A percentile compares a stretch with the other conserved stretches of the same genome.
phyloP scores from a whole-genome alignment of 2,113 vertebrate genomes.

The Hiodon tergisus region DNA sequence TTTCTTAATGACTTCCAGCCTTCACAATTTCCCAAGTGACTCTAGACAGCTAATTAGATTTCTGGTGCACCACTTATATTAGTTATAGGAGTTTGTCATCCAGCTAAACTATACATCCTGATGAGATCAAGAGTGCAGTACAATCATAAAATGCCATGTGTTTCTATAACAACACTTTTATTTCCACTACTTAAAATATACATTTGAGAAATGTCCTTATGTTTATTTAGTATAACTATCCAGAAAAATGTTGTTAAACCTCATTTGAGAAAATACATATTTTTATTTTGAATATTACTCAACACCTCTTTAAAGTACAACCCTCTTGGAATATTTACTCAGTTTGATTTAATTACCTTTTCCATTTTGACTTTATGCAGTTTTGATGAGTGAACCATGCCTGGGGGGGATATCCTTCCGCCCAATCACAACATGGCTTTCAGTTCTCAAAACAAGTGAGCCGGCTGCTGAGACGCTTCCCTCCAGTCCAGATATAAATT shows the following conservation, averaged over 20 bases:
- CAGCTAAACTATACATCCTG: neutral
- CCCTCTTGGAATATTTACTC: neutral
- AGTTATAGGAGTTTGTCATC: slow-evolving; percentile 20
- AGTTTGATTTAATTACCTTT: slow-evolving; percentile 16
- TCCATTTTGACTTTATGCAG: slow-evolving; percentile 5
- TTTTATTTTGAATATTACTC: neutral
- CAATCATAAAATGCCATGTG: too few species aligned
- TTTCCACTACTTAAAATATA: too few species aligned
- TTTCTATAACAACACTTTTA: too few species aligned
- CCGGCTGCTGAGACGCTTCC: neutral
- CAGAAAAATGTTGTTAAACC: neutral
- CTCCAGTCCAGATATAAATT: neutral
- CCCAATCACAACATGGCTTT: neutral
- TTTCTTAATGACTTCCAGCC: slow-evolving; percentile 48
- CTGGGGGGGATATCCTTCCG: neutral
- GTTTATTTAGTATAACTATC: too few species aligned
- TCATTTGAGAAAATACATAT: too few species aligned
- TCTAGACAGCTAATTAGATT: slow-evolving; percentile 27
- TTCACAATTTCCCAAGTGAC: slow-evolving; percentile 37
- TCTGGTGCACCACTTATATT: slow-evolving; percentile 1
- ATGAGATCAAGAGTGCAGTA: too few species aligned
- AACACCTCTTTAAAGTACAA: neutral
- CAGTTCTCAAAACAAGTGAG: neutral
- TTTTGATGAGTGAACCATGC: slow-evolving; percentile 11
- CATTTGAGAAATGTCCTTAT: too few species aligned